These are phyloP conservation scores for Psix sp. DNA, from an alignment of 1,140 invertebrate species.

Conservation along the genomic window DNA sequence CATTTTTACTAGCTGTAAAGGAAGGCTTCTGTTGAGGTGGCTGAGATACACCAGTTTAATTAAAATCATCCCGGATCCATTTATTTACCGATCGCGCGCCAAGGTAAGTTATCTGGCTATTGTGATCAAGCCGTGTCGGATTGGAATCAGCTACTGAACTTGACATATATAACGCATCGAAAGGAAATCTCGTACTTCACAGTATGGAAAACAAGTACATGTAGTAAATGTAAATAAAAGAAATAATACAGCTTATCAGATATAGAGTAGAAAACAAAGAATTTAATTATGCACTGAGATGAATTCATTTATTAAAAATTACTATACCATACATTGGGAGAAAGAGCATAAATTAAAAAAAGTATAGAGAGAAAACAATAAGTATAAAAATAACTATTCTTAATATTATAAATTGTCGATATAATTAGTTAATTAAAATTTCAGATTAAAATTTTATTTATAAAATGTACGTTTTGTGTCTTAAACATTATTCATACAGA, in stretches of 20 bases:
- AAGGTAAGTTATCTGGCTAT: slow-evolving; percentile 64
- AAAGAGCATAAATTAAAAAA: too few species aligned
- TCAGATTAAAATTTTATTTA: too few species aligned
- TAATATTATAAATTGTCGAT: too few species aligned
- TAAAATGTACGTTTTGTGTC: too few species aligned
- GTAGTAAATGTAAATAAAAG: slow-evolving; percentile 6
- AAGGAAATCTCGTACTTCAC: slow-evolving; percentile 57
- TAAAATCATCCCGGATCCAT: slow-evolving; percentile 67
- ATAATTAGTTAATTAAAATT: too few species aligned
- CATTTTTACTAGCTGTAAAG: slow-evolving; percentile 1
- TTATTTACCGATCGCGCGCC: slow-evolving; percentile 66
- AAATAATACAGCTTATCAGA: slow-evolving; percentile 14
- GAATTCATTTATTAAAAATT: too few species aligned
- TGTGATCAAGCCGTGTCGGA: slow-evolving; percentile 67
- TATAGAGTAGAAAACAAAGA: too few species aligned
- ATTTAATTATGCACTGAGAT: too few species aligned
- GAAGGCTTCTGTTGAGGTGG: slow-evolving; percentile 29
- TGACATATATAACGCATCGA: slow-evolving; percentile 54
- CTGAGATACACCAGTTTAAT: slow-evolving; percentile 60
- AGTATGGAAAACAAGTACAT: slow-evolving; percentile 10
- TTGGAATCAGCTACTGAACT: slow-evolving; percentile 68
- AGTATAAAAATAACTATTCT: too few species aligned
- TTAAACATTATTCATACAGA: too few species aligned
- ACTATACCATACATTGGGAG: too few species aligned
- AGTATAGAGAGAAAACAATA: too few species aligned